Conservation (phyloP, 2,888 invertebrate species). For the Cantharis rustica region DNA sequence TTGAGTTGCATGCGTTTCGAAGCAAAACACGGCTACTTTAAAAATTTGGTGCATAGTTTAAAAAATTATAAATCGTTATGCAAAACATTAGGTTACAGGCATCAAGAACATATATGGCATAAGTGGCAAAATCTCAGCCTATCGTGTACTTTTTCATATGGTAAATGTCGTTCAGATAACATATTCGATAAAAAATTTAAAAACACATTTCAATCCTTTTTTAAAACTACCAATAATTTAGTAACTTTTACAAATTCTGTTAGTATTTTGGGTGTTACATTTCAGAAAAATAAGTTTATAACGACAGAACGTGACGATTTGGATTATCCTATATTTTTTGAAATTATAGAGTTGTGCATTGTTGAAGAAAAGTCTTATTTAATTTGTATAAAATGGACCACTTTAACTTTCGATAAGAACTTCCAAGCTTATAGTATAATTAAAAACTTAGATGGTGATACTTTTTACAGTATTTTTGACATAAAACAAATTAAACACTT, state of each 20-base stretch:
- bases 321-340: too few relatives aligned
- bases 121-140: constrained; percentile 9
- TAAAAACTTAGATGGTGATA: too few relatives aligned
- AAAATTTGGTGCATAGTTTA: constrained; percentile 12
- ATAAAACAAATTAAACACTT: too few relatives aligned
- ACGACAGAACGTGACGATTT: too few relatives aligned
- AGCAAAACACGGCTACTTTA: constrained; percentile 21
- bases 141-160: background rate
- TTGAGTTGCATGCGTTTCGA: constrained; percentile 17
- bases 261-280: background rate
- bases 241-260: background rate
- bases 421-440: too few relatives aligned
- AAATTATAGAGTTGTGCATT: too few relatives aligned
- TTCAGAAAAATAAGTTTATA: constrained; percentile 10
- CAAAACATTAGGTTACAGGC: constrained; percentile 14
- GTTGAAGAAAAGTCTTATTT: too few relatives aligned
- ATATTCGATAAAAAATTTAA: background rate
- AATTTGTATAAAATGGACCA: too few relatives aligned
- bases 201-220: background rate
- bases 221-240: background rate
- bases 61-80: constrained; percentile 18
- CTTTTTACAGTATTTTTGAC: too few relatives aligned
- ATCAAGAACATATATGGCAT: constrained; percentile 20
- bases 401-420: too few relatives aligned
- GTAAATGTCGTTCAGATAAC: background rate